Evolutionary conservation across 1,140 invertebrate species (phyloP), one percentile per base, ranked within the genome.

Genomic region (Solenopsis invicta): DNA sequence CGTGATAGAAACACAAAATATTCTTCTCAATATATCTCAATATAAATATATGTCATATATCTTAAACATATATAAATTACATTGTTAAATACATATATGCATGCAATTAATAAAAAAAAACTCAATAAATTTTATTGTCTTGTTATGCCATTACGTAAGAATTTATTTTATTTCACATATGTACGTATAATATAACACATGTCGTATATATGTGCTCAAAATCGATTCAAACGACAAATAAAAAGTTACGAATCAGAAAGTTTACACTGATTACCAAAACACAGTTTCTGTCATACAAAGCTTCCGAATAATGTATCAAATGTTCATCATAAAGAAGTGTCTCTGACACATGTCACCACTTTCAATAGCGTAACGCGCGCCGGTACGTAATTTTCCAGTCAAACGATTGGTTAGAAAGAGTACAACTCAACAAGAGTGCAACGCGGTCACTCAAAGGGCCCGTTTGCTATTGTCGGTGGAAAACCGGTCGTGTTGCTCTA

Each of bases 401-500:
- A 84, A 84, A 84, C 69, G 80, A 75, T 24, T n/a, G n/a, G 18
- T 8, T 9, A 84, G 54, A 84, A 84, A 75, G 54, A 84, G 80
- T 82, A 82, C 67, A 82, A 82, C 52, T 82, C 80, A 82, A 82
- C 80, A 61, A 61, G 80, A 82, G 80, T 74, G 56, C 41, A 75
- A 61, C 86, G 89, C 54, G 89, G 82, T 85, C 75, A 64, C 37
- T 81, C 45, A 16, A 59, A 67, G 37, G 45, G 16, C 59, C 29
- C 80, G 69, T 62, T 74, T 8, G 50, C 54, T n/a, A 90, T 91
- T 91, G 87, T 91, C 18, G 62, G 10, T 16, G 67, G 16, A 56
- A 89, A 84, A 85, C 85, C 72, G 67, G 61, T 64, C 72, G 50
- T 85, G 88, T 84, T 90, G 76, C 90, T 66, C 87, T 93, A 93